Conservation (phyloP, 2,113 vertebrate species). For the Genyomyrus donnyi region DNA sequence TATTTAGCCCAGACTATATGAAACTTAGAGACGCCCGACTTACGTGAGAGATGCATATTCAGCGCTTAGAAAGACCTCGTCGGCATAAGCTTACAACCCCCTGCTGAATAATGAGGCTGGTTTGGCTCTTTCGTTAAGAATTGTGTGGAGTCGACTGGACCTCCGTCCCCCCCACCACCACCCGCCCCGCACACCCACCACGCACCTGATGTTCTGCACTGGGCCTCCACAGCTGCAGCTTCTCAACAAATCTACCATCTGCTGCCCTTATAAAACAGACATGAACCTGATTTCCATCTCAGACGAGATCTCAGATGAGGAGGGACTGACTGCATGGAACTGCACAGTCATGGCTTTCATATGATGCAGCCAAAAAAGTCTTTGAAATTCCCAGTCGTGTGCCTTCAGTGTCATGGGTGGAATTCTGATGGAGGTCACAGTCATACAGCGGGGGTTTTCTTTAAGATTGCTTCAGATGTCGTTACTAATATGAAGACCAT, state of each 20-base stretch:
- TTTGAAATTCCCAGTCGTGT: not conserved
- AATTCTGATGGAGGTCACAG: not conserved
- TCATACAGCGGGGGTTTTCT: not conserved
- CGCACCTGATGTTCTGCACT: not conserved
- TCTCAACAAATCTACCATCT: not conserved
- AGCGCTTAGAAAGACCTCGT: not conserved
- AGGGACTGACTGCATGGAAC: not conserved
- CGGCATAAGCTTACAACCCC: not conserved
- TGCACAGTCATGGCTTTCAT: not conserved
- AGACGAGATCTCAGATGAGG: not conserved
- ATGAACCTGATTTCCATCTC: not conserved
- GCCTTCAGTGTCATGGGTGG: not conserved
- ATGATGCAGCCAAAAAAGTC: not conserved
- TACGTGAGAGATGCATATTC: not conserved
- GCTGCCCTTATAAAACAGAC: not conserved
- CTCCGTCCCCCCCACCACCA: not conserved
- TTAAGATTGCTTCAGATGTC: not conserved
- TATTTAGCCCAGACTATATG: not conserved
- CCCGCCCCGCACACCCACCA: too few relatives aligned
- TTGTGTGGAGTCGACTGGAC: not conserved
- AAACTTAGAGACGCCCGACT: not conserved
- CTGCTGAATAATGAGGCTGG: not conserved
- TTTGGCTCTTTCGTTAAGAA: not conserved
- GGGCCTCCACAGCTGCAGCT: not conserved
- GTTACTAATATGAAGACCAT: not conserved